Base-by-base conservation (phyloP, 2,888 invertebrate species). In the Tryphoninae sp. region DNA sequence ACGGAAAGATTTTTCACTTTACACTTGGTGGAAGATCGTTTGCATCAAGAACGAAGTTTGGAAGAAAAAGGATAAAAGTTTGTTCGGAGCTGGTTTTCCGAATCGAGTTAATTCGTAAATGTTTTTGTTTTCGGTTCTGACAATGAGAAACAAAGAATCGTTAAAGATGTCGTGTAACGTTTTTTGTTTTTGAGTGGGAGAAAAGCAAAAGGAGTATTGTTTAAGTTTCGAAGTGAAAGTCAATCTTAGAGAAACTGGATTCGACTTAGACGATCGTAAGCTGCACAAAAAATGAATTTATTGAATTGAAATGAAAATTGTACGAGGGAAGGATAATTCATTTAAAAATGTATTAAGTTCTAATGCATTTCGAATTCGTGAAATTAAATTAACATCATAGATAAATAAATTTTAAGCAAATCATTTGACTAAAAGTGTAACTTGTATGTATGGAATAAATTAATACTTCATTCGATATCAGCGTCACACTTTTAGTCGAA, bases 11-110 rank as follows among this genome's bases (percentile, higher is more conserved):
- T 40, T 64, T 67, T 53, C 58, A 16, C 22, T 49, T 58, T 9
- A 42, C n/a, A 42, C n/a, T 64, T 26, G 16, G 19, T 80, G 84
- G 78, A 33, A 80, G 84, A 33, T 65, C 84, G 84, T 78, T 82
- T 22, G 22, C 65, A 69, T 78, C 55, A 23, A 42, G 13, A 78
- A 73, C 51, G 26, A 72, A 33, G 33, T 33, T 33, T 33, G 4
- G 6, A 45, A 45, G 13, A 45, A 45, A 45, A 45, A 45, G 1
- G 13, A 45, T 13, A 7, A 45, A 11, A 45, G 33, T 6, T 33
- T 62, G 53, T 62, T 65, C 61, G 76, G 71, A 75, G 75, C 83
- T 78, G 80, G 82, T 45, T 61, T 82, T 55, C 73, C 51, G 68
- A 72, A 65, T 64, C 62, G 40, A 33, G 65, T 58, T 59, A 59